phyloP scores from a whole-genome alignment of 2,797 vertebrate species.

The Sebastes hubbsi region DNA sequence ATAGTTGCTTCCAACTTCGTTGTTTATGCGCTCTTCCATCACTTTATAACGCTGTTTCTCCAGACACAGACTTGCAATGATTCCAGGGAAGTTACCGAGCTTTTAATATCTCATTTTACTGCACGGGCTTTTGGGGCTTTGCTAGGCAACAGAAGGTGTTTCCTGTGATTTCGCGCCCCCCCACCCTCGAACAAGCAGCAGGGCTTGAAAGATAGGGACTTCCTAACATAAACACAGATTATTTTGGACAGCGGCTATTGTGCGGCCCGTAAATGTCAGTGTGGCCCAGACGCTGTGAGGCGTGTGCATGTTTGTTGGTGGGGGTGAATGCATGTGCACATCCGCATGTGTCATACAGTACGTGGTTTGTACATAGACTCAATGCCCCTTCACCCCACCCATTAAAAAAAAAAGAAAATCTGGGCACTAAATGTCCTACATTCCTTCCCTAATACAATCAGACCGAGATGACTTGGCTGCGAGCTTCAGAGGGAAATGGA shows the following conservation, averaged over 20 bases:
- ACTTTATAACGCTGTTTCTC: constrained; percentile 42
- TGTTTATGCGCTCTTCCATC: constrained; percentile 43
- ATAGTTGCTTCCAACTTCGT: constrained; percentile 21
- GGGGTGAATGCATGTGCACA: constrained; percentile 15
- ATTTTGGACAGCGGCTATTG: constrained; percentile 75
- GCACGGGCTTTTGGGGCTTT: constrained; percentile 41
- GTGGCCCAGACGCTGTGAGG: constrained; percentile 20
- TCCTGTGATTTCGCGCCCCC: constrained; percentile 79
- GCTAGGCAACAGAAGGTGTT: constrained; percentile 79
- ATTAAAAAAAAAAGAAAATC: background rate
- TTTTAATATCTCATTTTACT: constrained; percentile 84
- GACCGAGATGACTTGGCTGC: constrained; percentile 20
- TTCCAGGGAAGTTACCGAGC: constrained; percentile 66
- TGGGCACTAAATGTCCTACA: constrained; percentile 16
- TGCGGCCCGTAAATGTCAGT: constrained; percentile 73
- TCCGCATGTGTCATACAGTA: background rate
- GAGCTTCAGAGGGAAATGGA: constrained; percentile 47
- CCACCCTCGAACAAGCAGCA: constrained; percentile 71
- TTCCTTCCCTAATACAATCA: constrained; percentile 48
- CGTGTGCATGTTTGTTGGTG: constrained; percentile 14
- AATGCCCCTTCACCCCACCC: background rate
- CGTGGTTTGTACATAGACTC: constrained; percentile 4
- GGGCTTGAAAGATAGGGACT: constrained; percentile 78
- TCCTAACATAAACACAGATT: constrained; percentile 79
- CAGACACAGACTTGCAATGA: constrained; percentile 46